Base-by-base conservation (phyloP, 2,888 invertebrate species). In the Dorcus parallelipipedus region DNA sequence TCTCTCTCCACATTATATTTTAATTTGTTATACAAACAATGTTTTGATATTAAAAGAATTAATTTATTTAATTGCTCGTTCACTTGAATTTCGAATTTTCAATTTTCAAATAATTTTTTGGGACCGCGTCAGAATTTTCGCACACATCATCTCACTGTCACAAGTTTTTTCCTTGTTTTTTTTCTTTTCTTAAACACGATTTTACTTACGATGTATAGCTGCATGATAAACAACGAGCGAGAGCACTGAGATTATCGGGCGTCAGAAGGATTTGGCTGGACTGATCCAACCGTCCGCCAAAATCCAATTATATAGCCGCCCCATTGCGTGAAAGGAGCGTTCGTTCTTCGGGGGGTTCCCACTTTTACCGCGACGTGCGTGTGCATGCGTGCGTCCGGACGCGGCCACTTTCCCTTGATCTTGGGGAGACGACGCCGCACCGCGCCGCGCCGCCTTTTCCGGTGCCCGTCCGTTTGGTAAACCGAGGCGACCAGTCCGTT, bases 141-240 rank as follows among this genome's bases (percentile, higher is more conserved):
- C 26, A 6, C 26, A 26, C 26, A 26, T 2, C 26, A 6, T 33
- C 26, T 6, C 26, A 33, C 26, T 33, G 26, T 33, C 26, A 33
- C 26, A 33, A 33, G 5, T 33, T 33, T 33, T 33, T 33, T 6
- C 3, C n/a, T n/a, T n/a, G n/a, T n/a, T n/a, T n/a, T n/a, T 33
- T 33, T 33, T 33, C 6, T 41, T 52, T 14, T 41, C 26, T 38
- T n/a, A 10, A 23, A 41, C 38, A 38, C 10, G 49, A 52, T 6
- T 33, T 38, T 69, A 71, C 74, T 73, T 73, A 74, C 74, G 67
- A 71, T 68, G 62, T 69, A 71, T 57, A 68, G 63, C 61, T 71
- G 70, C 71, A 71, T 72, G 61, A 52, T 45, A 14, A 14, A 42
- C 7, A 3, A 7, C 14, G 14, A 14, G 14, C 14, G 42, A 2